Evolutionary conservation across 1,140 invertebrate genomes (phyloP), one percentile per base, ranked within the genome.

Genomic region (Tetramorium simillimum): DNA sequence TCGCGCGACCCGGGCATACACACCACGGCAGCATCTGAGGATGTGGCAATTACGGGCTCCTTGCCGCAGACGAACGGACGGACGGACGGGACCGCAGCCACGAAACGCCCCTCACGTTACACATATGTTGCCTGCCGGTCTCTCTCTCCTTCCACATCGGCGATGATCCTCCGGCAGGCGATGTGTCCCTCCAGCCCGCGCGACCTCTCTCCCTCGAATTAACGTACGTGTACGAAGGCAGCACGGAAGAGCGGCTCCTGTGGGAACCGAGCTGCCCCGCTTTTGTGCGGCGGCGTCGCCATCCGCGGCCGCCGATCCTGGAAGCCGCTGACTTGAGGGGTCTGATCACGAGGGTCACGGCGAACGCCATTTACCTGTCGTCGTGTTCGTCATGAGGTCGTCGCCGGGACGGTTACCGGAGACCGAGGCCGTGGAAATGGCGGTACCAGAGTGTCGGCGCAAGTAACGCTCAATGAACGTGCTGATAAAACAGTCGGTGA

Each of bases 91-190:
- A 92, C 91, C 91, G 86, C 92, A 92, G 78, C 91, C 91, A 89
- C 86, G 91, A 75, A 92, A 92, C 92, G 92, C 92, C 92, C 91
- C 91, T 92, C 86, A 89, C 91, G 92, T 92, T 92, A 92, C 90
- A 92, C 92, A 92, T 92, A 92, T 92, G 92, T 92, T 91, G 86
- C 88, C 81, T 63, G 60, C 62, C 84, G 76, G 85, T 84, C 85
- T 85, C 86, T 85, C 87, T 84, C 86, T 85, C 87, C 87, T 92
- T 85, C 78, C 81, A 87, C 87, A 51, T 69, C 76, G 67, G 43
- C 80, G 80, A 84, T 75, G 80, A 51, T 87, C 82, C 77, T 85
- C 80, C 80, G 80, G 70, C 80, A 84, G 80, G 80, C 80, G 69
- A 84, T 84, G 78, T 81, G 33, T 78, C 62, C 56, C 76, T 78